Base-by-base conservation (phyloP, 2,113 vertebrate species). In the Scolopax mira region DNA sequence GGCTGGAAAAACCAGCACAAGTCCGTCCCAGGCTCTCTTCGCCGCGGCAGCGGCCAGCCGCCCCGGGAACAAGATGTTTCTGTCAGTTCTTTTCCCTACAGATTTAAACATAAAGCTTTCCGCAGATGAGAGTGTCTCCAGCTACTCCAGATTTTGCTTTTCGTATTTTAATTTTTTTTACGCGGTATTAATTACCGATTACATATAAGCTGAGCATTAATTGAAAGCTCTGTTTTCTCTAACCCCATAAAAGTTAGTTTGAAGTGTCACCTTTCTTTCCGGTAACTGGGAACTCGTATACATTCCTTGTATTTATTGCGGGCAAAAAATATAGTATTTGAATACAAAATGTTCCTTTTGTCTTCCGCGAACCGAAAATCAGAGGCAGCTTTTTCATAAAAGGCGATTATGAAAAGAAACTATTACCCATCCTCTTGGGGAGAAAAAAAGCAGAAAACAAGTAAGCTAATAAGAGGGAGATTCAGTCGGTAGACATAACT, bases 401-500 rank as follows among this genome's bases (percentile, higher is more conserved):
- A 58, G 39, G 5, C 2, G 5, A 79, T 67, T 88, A 81, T 61
- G 60, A 60, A 88, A 67, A 85, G 22, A 84, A 81, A 70, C 13
- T 57, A 18, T 44, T 67, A 31, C 4, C 61, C 46, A 83, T 78
- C 69, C 60, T 88, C 37, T 72, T 5, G 66, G 64, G 86, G 70
- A 89, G 90, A 12, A n/a, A 37, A 69, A 37, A 33, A 10, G 9
- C 35, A 96, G 89, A 96, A 83, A 95, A 71, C n/a, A 54, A 94
- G 51, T 55, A 89, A 91, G 74, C 94, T 97, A 96, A 95, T 94
- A 92, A 97, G 97, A 93, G 75, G 44, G 86, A 85, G 75, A 80
- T 94, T 96, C 97, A 97, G 97, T 97, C 97, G 97, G 95, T 95
- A 97, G 96, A 95, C 97, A 96, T 98, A 98, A 98, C 93, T 98